phyloP scores from a whole-genome alignment of 2,113 vertebrate genomes.

The Elanus axillaris region DNA sequence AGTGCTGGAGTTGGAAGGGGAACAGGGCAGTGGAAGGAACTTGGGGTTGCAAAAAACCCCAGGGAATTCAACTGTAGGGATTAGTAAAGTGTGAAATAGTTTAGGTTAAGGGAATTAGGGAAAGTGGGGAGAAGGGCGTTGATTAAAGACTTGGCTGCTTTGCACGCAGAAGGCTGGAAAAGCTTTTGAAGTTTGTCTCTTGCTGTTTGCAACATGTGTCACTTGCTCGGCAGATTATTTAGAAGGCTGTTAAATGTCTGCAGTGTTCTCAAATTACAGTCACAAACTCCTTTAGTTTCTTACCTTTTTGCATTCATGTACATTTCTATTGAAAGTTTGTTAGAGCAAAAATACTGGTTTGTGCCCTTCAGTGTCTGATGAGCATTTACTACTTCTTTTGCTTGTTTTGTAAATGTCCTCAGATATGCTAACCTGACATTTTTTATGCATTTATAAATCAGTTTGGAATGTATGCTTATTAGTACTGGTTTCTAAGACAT shows the following conservation, averaged over 20 bases:
- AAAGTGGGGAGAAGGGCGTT: not conserved
- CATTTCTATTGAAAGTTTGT: not conserved
- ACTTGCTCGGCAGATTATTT: conserved; percentile 17
- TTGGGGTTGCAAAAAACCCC: not conserved
- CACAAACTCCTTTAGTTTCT: not conserved
- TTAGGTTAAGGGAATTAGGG: not conserved
- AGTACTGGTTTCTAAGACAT: not conserved
- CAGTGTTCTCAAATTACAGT: not conserved
- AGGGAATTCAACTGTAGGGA: not conserved
- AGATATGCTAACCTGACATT: not conserved
- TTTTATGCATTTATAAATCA: not conserved
- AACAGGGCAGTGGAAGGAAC: not conserved
- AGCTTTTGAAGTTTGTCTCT: conserved; percentile 22
- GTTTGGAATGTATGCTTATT: not conserved
- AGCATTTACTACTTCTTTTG: not conserved
- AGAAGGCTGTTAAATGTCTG: not conserved
- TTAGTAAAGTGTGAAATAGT: conserved; percentile 12
- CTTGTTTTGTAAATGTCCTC: not conserved
- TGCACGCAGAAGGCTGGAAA: not conserved
- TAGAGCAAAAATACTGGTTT: not conserved
- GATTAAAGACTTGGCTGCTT: not conserved
- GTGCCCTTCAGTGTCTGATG: not conserved
- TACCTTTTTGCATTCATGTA: not conserved
- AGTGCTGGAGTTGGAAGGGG: not conserved
- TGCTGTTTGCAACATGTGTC: not conserved